Conservation (phyloP, 2,113 vertebrate species). For the cattle (Bos taurus) region DNA sequence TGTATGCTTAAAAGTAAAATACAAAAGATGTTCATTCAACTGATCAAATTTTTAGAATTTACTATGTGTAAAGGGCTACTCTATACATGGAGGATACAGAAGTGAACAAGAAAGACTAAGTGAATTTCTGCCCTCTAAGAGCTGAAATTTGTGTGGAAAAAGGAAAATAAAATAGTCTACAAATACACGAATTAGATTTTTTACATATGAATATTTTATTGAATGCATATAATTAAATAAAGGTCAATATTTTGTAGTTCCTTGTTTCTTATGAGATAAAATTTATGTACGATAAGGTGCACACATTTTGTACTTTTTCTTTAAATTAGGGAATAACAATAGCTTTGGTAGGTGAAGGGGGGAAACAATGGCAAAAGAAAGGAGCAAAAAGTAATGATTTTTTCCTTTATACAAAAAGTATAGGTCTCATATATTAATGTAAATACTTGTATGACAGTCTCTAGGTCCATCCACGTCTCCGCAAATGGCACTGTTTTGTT, state of each 20-base stretch:
- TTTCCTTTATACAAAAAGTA: neutral
- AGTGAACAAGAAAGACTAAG: neutral
- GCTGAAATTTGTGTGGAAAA: neutral
- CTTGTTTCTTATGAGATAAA: neutral
- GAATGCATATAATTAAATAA: neutral
- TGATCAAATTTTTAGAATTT: neutral
- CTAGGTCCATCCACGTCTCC: neutral
- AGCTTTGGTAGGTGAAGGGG: neutral
- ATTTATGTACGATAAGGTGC: neutral
- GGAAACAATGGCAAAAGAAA: neutral
- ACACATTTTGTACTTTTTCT: neutral
- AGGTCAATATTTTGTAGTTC: neutral
- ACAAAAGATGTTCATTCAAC: neutral
- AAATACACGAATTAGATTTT: neutral
- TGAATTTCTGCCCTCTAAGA: neutral
- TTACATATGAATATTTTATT: neutral
- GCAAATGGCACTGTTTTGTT: neutral
- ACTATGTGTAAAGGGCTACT: neutral
- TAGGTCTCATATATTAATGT: neutral
- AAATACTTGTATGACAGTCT: neutral
- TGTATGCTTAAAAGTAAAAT: constrained; percentile 1
- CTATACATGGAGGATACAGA: neutral
- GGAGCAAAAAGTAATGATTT: neutral
- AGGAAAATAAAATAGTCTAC: neutral
- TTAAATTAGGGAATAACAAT: neutral